A percentile compares a stretch with the other conserved stretches of the same genome.
Conservation (phyloP, 2,113 vertebrate species). For the Catharus fuscescens region DNA sequence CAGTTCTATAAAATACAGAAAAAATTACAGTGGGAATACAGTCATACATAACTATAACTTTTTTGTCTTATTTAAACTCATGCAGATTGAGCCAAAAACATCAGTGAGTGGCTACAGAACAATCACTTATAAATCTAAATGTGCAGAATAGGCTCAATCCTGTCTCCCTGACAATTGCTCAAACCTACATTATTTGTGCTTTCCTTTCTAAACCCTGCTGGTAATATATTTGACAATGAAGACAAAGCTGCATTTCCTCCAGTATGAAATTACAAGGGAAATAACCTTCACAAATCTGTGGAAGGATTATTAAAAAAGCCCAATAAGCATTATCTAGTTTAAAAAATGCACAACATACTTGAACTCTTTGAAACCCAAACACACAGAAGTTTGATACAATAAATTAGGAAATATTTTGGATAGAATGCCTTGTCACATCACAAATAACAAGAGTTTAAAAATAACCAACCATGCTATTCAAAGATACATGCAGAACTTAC, state of each 20-base stretch:
- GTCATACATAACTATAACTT: not conserved
- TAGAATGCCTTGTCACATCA: not conserved
- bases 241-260: not conserved
- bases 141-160: not conserved
- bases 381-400: not conserved
- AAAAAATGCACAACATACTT: not conserved
- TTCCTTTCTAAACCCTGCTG: not conserved
- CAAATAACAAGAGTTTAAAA: not conserved
- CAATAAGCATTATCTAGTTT: not conserved
- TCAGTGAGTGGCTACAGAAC: not conserved
- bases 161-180: not conserved
- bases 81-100: not conserved
- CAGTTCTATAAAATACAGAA: not conserved
- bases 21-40: not conserved
- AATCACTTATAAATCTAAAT: not conserved
- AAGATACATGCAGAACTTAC: constrained; percentile 56
- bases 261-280: not conserved
- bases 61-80: not conserved
- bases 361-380: not conserved
- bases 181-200: not conserved
- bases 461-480: not conserved
- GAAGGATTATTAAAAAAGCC: not conserved
- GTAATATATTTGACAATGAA: not conserved
- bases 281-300: not conserved
- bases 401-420: not conserved